Evolutionary conservation across 2,113 vertebrate species (phyloP).

Genomic region (Thunnus thynnus): DNA sequence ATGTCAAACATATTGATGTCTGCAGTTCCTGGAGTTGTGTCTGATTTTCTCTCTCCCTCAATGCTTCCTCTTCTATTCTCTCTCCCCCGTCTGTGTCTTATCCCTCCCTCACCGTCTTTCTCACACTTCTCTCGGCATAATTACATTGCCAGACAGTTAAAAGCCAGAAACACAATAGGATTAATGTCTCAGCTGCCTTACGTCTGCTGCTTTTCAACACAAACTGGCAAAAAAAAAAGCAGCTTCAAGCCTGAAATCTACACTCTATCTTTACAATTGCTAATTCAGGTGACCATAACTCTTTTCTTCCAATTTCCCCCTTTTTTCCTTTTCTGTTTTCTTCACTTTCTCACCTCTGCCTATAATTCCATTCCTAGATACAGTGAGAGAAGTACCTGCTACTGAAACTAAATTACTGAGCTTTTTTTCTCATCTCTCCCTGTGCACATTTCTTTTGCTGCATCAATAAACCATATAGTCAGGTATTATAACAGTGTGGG

Average conservation of each 20-base stretch:
- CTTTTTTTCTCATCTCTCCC: neutral
- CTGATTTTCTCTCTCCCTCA: slow-evolving; percentile 6
- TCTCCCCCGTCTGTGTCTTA: neutral
- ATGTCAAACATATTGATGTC: slow-evolving; percentile 42
- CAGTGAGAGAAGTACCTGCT: slow-evolving; percentile 24
- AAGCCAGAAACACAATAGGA: slow-evolving; percentile 55
- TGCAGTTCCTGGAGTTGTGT: slow-evolving; percentile 30
- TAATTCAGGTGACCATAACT: neutral
- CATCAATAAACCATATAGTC: slow-evolving; percentile 19
- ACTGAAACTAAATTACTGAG: slow-evolving; percentile 43
- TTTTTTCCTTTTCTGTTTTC: neutral
- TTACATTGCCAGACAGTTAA: slow-evolving; percentile 62
- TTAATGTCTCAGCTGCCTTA: slow-evolving; percentile 51
- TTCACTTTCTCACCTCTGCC: slow-evolving; percentile 31
- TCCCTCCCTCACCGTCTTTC: slow-evolving; percentile 34
- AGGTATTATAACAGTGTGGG: slow-evolving; percentile 28
- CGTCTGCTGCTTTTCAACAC: slow-evolving; percentile 42
- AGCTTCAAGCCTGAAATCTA: slow-evolving; percentile 32
- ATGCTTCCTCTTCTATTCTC: slow-evolving; percentile 11
- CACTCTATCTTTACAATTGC: slow-evolving; percentile 23
- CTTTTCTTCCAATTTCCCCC: slow-evolving; percentile 21
- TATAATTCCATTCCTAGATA: slow-evolving; percentile 44
- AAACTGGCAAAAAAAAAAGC: slow-evolving; percentile 16
- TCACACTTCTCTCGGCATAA: slow-evolving; percentile 45
- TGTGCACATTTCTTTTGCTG: slow-evolving; percentile 30